Evolutionary conservation across 1,140 invertebrate genomes (phyloP).

Genomic region (Rhyacophila brunnea): DNA sequence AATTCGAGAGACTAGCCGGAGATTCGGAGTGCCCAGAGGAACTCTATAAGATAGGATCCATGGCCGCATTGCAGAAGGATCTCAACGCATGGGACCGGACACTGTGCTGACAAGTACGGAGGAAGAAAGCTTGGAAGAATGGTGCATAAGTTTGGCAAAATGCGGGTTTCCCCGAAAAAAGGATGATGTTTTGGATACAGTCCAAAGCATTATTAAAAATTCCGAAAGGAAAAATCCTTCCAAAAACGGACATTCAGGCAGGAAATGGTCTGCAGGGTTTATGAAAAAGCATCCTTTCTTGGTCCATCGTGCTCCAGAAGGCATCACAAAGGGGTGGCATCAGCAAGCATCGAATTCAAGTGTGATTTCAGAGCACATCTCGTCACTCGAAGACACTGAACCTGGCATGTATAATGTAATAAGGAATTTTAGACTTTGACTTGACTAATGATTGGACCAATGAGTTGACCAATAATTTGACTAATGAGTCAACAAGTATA

Average conservation of each 20-base stretch:
- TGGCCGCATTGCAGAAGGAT: conserved; percentile 2
- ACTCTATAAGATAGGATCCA: conserved; percentile 2
- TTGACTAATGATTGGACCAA: too few relatives aligned
- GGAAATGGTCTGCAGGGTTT: neutral
- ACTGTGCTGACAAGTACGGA: conserved; percentile 5
- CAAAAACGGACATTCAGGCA: neutral
- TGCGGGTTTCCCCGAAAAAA: neutral
- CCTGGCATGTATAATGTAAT: too few relatives aligned
- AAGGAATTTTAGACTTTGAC: too few relatives aligned
- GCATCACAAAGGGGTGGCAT: conserved; percentile 1
- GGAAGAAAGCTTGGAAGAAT: neutral
- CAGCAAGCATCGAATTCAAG: too few relatives aligned
- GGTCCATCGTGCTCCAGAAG: conserved; percentile 1
- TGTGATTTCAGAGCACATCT: too few relatives aligned
- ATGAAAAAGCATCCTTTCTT: neutral
- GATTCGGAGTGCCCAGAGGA: conserved; percentile 7
- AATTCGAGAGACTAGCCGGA: too few relatives aligned
- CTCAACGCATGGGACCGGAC: conserved; percentile 4
- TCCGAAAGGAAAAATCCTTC: neutral
- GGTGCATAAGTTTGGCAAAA: neutral
- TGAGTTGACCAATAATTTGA: too few relatives aligned
- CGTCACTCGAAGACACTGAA: too few relatives aligned
- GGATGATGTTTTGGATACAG: neutral
- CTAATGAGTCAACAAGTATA: too few relatives aligned
- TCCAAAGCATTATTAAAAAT: neutral